Percentiles rank a stretch among this genome's conserved stretches.
These are phyloP conservation scores for Rotaria socialis DNA, from an alignment of 2,888 invertebrate genomes.

Conservation along the genomic window DNA sequence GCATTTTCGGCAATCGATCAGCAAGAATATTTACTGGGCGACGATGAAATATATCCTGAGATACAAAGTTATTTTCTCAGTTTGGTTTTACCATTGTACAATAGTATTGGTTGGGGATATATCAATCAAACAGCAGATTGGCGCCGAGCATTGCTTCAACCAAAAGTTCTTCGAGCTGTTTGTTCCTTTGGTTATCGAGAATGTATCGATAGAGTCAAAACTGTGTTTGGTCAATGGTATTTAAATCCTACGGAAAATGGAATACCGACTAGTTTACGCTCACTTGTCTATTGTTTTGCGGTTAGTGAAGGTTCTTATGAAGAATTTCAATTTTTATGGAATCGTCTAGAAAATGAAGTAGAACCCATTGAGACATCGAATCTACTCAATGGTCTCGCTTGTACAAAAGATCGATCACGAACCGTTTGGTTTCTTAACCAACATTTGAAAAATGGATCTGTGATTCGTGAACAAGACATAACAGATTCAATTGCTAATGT, in stretches of 20 bases:
- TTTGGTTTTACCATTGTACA: slow-evolving; percentile 38
- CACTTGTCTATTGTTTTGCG: slow-evolving; percentile 36
- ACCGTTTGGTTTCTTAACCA: slow-evolving; percentile 34
- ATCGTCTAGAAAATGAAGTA: slow-evolving; percentile 37
- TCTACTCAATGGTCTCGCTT: slow-evolving; percentile 34
- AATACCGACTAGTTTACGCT: slow-evolving; percentile 36
- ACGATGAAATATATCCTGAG: background rate
- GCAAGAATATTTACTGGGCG: background rate
- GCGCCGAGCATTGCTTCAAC: background rate
- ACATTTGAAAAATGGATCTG: slow-evolving; percentile 32
- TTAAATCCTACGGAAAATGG: background rate
- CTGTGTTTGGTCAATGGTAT: background rate
- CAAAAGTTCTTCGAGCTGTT: background rate
- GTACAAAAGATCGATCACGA: slow-evolving; percentile 40
- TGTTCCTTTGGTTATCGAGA: background rate
- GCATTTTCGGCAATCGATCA: slow-evolving; percentile 59
- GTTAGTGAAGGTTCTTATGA: background rate
- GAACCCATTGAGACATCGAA: background rate
- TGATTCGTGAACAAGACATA: slow-evolving; percentile 38
- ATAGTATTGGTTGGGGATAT: slow-evolving; percentile 35
- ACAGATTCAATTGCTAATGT: background rate
- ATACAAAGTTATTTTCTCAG: slow-evolving; percentile 28
- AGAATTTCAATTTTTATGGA: slow-evolving; percentile 39
- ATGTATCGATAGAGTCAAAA: background rate
- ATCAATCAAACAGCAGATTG: background rate